phyloP scores from a whole-genome alignment of 2,888 invertebrate genomes.

The Rhopalosiphum nymphaeae region DNA sequence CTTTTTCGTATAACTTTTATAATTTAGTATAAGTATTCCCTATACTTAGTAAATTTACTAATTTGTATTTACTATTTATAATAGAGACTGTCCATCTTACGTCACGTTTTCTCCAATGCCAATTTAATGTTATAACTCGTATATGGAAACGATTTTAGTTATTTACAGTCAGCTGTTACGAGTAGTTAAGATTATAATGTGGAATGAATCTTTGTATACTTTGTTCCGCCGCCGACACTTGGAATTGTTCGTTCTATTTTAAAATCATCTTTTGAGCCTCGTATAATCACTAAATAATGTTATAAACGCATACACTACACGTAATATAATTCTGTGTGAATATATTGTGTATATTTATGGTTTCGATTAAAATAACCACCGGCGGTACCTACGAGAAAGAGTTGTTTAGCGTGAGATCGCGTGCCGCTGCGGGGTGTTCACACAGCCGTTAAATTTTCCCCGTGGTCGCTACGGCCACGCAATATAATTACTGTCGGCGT shows the following conservation, averaged over 20 bases:
- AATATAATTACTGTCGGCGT: conserved; percentile 60
- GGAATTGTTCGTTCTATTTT: background rate
- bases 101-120: background rate
- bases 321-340: background rate
- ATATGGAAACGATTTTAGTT: background rate
- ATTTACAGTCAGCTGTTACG: background rate
- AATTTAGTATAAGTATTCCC: background rate
- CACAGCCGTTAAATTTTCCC: conserved; percentile 58
- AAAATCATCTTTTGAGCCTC: background rate
- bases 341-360: conserved; percentile 31
- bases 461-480: conserved; percentile 41
- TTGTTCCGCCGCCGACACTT: background rate
- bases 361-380: conserved; percentile 56
- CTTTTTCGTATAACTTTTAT: background rate
- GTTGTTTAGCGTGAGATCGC: conserved; percentile 58
- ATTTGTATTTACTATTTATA: background rate
- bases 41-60: no score
- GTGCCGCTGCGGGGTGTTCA: conserved; percentile 60
- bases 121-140: background rate
- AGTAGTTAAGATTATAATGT: background rate
- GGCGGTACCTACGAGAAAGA: conserved; percentile 49
- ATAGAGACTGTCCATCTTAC: background rate
- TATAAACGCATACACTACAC: background rate
- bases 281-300: background rate
- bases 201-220: background rate